Evolutionary conservation across 2,888 invertebrate species (phyloP).

Genomic region (Oxycera nigricornis): DNA sequence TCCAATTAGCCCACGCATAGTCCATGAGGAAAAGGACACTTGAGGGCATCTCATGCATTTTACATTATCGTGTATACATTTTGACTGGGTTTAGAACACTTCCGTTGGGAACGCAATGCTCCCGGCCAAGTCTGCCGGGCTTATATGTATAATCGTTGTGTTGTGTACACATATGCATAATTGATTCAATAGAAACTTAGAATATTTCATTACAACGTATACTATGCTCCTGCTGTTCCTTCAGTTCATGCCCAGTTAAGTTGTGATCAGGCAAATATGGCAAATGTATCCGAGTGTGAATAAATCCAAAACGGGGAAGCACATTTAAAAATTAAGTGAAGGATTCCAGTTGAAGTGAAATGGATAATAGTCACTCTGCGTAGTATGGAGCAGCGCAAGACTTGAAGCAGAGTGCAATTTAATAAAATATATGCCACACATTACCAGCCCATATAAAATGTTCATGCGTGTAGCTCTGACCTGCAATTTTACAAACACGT

Average conservation of each 20-base stretch:
- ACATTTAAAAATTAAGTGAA: background rate
- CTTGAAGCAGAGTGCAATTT: background rate
- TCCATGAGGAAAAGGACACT: slow-evolving; percentile 26
- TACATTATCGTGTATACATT: background rate
- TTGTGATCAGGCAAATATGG: background rate
- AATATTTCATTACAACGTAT: slow-evolving; percentile 16
- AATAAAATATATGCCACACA: background rate
- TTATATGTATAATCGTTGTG: background rate
- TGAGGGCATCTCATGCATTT: background rate
- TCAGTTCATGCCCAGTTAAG: background rate
- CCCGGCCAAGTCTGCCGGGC: slow-evolving; percentile 4
- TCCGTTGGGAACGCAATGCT: slow-evolving; percentile 29
- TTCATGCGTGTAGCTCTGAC: too few relatives aligned
- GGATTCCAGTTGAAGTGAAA: background rate
- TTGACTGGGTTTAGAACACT: slow-evolving; percentile 21
- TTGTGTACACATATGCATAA: slow-evolving; percentile 28
- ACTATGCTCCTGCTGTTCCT: background rate
- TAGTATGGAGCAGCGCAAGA: background rate
- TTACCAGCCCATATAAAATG: too few relatives aligned
- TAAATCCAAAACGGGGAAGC: background rate
- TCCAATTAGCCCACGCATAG: slow-evolving; percentile 23
- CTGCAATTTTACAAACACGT: too few relatives aligned
- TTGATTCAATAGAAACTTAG: slow-evolving; percentile 36
- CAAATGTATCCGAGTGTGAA: background rate
- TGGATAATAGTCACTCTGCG: background rate